Conservation (phyloP, 2,888 invertebrate genomes). For the Molanna angustata region DNA sequence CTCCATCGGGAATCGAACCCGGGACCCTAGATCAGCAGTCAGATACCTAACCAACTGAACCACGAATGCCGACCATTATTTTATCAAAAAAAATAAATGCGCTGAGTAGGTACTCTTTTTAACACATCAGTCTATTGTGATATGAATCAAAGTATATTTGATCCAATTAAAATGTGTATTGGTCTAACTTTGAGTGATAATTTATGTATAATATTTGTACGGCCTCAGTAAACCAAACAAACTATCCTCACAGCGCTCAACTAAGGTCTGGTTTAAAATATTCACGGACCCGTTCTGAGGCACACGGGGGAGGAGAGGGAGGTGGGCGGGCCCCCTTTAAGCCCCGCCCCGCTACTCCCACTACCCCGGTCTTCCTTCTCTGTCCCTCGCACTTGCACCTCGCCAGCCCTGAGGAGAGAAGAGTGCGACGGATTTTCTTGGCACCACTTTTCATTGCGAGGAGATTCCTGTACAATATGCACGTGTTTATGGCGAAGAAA, state of each 20-base stretch:
- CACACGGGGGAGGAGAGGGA: constrained; percentile 17
- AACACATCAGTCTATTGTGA: too few species aligned
- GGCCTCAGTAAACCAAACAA: not conserved
- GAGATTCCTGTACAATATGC: constrained; percentile 1
- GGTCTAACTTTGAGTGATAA: too few species aligned
- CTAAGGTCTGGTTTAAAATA: not conserved
- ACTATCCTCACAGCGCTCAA: not conserved
- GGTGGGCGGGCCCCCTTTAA: constrained; percentile 26
- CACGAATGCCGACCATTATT: too few species aligned
- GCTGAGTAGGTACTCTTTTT: too few species aligned
- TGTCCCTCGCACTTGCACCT: constrained; percentile 8
- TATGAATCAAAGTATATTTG: too few species aligned
- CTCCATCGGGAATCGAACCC: too few species aligned
- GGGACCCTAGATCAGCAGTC: too few species aligned
- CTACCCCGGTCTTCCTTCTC: constrained; percentile 2
- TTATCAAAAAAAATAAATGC: too few species aligned
- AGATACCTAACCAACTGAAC: too few species aligned
- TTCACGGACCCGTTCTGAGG: constrained; percentile 11
- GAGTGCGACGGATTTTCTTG: constrained; percentile 5
- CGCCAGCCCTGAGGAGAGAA: constrained; percentile 7
- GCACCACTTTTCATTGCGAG: constrained; percentile 6
- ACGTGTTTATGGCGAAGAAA: constrained; percentile 1
- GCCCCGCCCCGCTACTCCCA: constrained; percentile 23
- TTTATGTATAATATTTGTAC: too few species aligned
- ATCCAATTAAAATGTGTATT: too few species aligned